Evolutionary conservation across 1,140 invertebrate species (phyloP).

Genomic region (Nomia melanderi): DNA sequence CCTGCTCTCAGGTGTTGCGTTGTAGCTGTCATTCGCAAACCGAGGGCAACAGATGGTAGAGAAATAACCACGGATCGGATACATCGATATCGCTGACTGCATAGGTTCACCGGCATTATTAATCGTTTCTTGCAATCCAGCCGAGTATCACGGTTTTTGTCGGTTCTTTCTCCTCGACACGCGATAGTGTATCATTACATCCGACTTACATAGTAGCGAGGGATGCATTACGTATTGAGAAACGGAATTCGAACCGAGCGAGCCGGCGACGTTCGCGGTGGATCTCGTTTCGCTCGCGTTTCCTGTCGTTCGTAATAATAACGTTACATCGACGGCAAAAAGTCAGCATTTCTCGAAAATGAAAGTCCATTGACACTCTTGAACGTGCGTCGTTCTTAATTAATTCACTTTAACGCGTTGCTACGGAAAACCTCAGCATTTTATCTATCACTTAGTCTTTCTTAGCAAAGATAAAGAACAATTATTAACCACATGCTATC

Average conservation of each 20-base stretch:
- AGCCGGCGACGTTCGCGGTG: constrained; percentile 17
- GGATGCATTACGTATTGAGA: constrained; percentile 53
- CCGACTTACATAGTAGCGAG: constrained; percentile 16
- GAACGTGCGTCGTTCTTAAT: too few relatives aligned
- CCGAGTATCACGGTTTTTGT: constrained; percentile 43
- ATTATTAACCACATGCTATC: too few relatives aligned
- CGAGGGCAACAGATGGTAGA: not conserved
- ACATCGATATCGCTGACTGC: constrained; percentile 8
- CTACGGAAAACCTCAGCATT: too few relatives aligned
- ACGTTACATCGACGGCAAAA: constrained; percentile 7
- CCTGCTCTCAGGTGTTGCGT: too few relatives aligned
- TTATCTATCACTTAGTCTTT: too few relatives aligned
- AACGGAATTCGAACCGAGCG: constrained; percentile 56
- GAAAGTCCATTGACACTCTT: too few relatives aligned
- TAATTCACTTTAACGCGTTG: too few relatives aligned
- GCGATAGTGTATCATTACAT: constrained; percentile 56
- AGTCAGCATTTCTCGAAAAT: too few relatives aligned
- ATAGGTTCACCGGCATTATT: constrained; percentile 5
- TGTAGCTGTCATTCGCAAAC: too few relatives aligned
- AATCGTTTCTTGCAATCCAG: constrained; percentile 25
- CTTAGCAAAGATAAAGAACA: too few relatives aligned
- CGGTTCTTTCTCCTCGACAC: constrained; percentile 48
- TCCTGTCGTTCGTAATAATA: constrained; percentile 41
- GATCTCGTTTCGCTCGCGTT: constrained; percentile 53
- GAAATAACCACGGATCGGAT: not conserved